Percentiles rank a stretch among this genome's conserved stretches.
Conservation (phyloP, 2,888 invertebrate species). For the Rhodophaea formosa region DNA sequence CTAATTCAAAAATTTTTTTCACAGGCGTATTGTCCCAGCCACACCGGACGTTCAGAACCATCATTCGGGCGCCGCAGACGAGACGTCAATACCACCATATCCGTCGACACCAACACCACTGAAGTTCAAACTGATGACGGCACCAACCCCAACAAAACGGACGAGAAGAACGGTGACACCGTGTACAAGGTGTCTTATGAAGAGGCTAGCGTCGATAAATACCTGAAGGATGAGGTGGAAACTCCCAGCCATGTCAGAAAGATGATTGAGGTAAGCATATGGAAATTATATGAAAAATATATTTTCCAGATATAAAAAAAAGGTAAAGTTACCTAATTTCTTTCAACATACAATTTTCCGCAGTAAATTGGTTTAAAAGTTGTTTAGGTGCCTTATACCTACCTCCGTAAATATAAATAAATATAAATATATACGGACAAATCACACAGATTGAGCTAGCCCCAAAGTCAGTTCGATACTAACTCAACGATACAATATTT, state of each 20-base stretch:
- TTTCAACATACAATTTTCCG: too few relatives aligned
- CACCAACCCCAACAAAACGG: conserved; percentile 39
- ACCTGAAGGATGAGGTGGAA: conserved; percentile 77
- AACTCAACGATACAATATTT: too few relatives aligned
- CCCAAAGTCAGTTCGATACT: too few relatives aligned
- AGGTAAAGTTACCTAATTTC: too few relatives aligned
- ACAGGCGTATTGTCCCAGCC: conserved; percentile 90
- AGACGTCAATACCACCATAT: conserved; percentile 68
- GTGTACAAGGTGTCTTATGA: conserved; percentile 67
- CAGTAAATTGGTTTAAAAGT: too few relatives aligned
- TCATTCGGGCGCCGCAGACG: conserved; percentile 89
- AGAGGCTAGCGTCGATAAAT: conserved; percentile 66
- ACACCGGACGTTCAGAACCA: conserved; percentile 90
- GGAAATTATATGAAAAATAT: not conserved
- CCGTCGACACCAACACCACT: conserved; percentile 54
- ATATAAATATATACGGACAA: too few relatives aligned
- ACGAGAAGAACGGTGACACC: conserved; percentile 45
- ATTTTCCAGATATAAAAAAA: not conserved
- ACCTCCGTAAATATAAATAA: too few relatives aligned
- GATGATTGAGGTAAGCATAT: conserved; percentile 88
- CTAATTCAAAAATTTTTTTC: conserved; percentile 21
- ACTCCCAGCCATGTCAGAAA: conserved; percentile 90
- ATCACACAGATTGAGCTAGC: too few relatives aligned
- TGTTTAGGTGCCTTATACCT: too few relatives aligned
- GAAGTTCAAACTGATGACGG: conserved; percentile 42